These are phyloP conservation scores for Sterrhoptilus dennistouni DNA, from an alignment of 2,113 vertebrate species.

Conservation along the genomic window DNA sequence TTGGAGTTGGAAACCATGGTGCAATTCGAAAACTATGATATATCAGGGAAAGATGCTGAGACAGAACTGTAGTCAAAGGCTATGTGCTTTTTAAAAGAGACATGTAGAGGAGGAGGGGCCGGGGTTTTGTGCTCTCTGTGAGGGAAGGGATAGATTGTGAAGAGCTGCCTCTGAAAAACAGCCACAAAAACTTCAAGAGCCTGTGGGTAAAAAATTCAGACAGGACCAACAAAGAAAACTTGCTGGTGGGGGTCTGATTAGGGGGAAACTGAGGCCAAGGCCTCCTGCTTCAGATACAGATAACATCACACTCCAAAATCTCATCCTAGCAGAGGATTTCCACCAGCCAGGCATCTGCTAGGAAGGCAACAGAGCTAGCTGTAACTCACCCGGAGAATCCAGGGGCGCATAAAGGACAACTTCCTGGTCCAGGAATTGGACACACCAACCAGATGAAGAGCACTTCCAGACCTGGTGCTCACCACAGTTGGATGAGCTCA, in stretches of 20 bases:
- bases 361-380: background rate
- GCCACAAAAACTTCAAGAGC: background rate
- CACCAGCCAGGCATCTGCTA: background rate
- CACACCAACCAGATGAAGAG: background rate
- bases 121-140: no score
- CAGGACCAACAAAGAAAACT: background rate
- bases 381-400: background rate
- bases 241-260: background rate
- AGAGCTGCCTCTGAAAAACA: background rate
- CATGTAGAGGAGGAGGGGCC: accelerated
- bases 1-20: background rate
- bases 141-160: background rate
- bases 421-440: background rate
- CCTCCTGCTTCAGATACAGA: background rate
- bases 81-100: background rate
- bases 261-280: background rate
- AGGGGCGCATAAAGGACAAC: background rate
- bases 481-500: background rate
- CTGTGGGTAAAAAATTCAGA: background rate
- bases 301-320: background rate
- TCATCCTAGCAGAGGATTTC: background rate
- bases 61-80: background rate
- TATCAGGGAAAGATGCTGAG: background rate
- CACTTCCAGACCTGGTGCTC: background rate
- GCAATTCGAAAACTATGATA: background rate